phyloP scores from a whole-genome alignment of 2,113 vertebrate species.

The Tinamus guttatus region DNA sequence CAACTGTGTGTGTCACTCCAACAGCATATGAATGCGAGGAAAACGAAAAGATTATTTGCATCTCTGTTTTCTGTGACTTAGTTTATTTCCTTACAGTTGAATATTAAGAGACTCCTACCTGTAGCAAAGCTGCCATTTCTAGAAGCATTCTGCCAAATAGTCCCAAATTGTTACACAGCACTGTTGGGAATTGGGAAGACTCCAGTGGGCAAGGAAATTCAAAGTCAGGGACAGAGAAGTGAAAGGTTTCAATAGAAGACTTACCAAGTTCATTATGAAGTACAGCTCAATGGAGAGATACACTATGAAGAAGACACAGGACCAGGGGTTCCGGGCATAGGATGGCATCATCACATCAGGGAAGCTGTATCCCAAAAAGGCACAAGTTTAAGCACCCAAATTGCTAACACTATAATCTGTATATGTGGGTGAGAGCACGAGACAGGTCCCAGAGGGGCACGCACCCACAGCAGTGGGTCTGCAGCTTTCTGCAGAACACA shows the following conservation, averaged over 20 bases:
- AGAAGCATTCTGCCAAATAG: constrained; percentile 3
- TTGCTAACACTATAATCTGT: neutral
- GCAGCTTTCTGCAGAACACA: fast-evolving
- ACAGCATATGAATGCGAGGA: constrained; percentile 20
- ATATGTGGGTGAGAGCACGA: neutral
- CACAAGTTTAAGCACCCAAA: neutral
- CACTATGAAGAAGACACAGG: constrained; percentile 97
- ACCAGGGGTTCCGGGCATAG: constrained; percentile 93
- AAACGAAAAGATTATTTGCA: neutral
- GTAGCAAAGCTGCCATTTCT: neutral
- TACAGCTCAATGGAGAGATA: constrained; percentile 99
- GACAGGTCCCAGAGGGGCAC: fast-evolving
- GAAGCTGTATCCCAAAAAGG: constrained; percentile 80
- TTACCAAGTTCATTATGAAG: constrained; percentile 98
- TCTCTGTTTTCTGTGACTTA: constrained; percentile 52
- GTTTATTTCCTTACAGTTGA: constrained; percentile 24
- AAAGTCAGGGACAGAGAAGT: neutral
- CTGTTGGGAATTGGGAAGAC: neutral
- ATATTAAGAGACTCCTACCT: neutral
- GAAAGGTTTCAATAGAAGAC: neutral
- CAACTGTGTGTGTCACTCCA: neutral
- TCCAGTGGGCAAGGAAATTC: neutral
- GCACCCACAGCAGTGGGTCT: neutral
- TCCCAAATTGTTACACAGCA: neutral
- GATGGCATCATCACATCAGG: constrained; percentile 99